These are phyloP conservation scores for Hippopotamyrus pictus DNA, from an alignment of 2,797 vertebrate species.

Conservation along the genomic window DNA sequence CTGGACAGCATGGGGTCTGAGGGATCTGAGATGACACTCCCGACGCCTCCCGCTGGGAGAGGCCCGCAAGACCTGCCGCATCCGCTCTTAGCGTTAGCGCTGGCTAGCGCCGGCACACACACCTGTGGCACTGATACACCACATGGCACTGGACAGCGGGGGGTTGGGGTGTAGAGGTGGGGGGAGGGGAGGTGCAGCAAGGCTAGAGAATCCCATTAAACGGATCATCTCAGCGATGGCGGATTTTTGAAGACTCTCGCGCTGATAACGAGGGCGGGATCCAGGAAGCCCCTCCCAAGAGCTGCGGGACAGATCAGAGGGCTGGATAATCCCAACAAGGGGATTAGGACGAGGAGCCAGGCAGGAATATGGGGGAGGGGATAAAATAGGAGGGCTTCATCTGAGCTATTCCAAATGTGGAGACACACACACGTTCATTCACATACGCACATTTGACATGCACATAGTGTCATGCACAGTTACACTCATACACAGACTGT, in stretches of 20 bases:
- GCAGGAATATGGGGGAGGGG: background rate
- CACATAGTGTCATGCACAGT: background rate
- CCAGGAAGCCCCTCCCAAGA: background rate
- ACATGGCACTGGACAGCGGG: background rate
- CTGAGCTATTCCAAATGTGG: background rate
- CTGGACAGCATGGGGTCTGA: background rate
- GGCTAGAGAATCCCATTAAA: background rate
- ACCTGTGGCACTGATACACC: background rate
- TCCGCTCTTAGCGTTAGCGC: background rate
- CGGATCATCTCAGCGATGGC: background rate
- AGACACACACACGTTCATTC: background rate
- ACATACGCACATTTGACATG: background rate
- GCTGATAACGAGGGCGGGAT: background rate
- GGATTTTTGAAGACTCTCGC: background rate
- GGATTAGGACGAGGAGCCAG: background rate
- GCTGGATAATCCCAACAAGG: background rate
- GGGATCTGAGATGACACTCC: background rate
- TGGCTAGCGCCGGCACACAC: background rate
- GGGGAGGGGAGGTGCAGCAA: background rate
- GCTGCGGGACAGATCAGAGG: constrained; percentile 9
- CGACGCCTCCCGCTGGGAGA: background rate
- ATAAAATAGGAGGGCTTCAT: background rate
- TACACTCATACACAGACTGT: background rate
- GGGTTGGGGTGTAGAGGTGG: background rate
- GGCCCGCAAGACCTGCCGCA: background rate